Conservation (phyloP, 1,140 invertebrate genomes). For the Metopolophium dirhodum region DNA sequence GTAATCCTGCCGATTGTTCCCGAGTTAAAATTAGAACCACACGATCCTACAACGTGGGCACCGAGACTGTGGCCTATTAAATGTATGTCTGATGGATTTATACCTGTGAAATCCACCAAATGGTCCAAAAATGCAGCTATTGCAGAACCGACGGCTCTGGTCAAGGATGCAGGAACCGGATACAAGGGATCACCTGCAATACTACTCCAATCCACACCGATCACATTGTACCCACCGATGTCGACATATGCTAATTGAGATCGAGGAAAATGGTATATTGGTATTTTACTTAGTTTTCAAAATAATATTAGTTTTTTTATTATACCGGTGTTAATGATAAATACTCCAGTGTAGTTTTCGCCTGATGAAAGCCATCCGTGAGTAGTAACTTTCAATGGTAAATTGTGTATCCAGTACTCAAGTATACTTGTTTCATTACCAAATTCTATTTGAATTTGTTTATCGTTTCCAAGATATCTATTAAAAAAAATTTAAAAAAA, state of each 20-base stretch:
- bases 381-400: constrained; percentile 14
- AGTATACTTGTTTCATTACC: background rate
- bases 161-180: constrained; percentile 57
- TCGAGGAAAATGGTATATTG: too few relatives aligned
- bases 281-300: too few relatives aligned
- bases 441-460: background rate
- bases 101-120: constrained; percentile 20
- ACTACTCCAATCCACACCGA: constrained; percentile 70
- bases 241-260: constrained; percentile 5
- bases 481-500: too few relatives aligned
- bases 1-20: constrained; percentile 69
- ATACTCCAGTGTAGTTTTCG: background rate
- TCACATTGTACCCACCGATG: constrained; percentile 68
- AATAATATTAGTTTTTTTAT: constrained; percentile 65
- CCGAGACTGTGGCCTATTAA: constrained; percentile 79
- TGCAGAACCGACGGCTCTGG: constrained; percentile 62
- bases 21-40: constrained; percentile 69
- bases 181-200: constrained; percentile 63
- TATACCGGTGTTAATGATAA: background rate
- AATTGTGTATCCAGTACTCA: background rate
- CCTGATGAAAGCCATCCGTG: constrained; percentile 25
- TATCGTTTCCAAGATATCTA: background rate
- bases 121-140: constrained; percentile 58
- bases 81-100: constrained; percentile 30
- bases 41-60: constrained; percentile 79